Conservation (phyloP, 2,113 vertebrate genomes). For the Petroica traversi region DNA sequence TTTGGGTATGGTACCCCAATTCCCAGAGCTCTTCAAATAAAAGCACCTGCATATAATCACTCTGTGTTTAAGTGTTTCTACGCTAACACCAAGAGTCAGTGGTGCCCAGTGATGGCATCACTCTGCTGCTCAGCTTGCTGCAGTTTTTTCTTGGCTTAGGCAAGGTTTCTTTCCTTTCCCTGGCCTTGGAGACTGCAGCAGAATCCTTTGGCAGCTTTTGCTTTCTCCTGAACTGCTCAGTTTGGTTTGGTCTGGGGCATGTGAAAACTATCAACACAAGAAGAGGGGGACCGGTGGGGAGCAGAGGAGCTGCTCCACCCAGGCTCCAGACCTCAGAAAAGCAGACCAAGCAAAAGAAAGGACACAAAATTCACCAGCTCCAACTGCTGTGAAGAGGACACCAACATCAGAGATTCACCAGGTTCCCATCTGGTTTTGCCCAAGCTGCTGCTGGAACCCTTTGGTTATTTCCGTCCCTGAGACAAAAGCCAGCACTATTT, state of each 20-base stretch:
- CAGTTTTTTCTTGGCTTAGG: background rate
- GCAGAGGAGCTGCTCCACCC: background rate
- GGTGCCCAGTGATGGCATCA: rapidly evolving
- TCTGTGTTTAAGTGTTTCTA: too few relatives aligned
- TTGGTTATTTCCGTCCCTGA: background rate
- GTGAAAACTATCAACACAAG: rapidly evolving
- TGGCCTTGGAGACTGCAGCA: rapidly evolving
- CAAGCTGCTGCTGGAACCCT: rapidly evolving
- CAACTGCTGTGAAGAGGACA: background rate
- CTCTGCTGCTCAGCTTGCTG: background rate
- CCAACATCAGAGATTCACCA: background rate
- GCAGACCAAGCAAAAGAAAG: background rate
- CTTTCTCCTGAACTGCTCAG: background rate
- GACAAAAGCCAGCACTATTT: background rate
- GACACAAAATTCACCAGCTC: background rate
- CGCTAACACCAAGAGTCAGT: too few relatives aligned
- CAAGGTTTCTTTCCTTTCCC: background rate
- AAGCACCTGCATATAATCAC: too few relatives aligned
- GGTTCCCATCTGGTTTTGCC: background rate
- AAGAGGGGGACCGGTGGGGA: rapidly evolving
- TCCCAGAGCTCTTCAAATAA: too few relatives aligned
- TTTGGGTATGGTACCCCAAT: too few relatives aligned
- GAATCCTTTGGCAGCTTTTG: rapidly evolving
- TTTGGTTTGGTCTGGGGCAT: background rate
- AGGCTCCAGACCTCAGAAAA: background rate